Evolutionary conservation across 2,797 vertebrate species (phyloP).

Genomic region (Toxotes lorentzi): DNA sequence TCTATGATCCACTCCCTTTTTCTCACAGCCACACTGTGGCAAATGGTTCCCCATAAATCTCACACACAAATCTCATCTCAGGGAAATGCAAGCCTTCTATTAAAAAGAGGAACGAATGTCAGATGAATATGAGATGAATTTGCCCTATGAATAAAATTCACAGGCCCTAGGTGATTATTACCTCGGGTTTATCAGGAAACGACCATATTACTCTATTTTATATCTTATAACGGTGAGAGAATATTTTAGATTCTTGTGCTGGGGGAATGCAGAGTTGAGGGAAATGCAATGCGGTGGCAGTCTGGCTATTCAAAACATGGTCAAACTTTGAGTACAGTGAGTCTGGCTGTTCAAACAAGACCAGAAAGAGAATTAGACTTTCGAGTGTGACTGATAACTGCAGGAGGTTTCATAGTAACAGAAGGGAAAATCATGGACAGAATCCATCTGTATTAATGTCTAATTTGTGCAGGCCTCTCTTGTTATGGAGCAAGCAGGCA

Average conservation of each 20-base stretch:
- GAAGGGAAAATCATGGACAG: conserved; percentile 23
- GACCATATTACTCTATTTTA: conserved; percentile 67
- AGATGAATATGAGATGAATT: conserved; percentile 74
- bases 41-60: conserved; percentile 70
- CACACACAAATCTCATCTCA: conserved; percentile 65
- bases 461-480: conserved; percentile 51
- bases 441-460: conserved; percentile 53
- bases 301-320: conserved; percentile 21
- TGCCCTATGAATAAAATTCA: conserved; percentile 73
- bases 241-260: conserved; percentile 45
- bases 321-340: conserved; percentile 30
- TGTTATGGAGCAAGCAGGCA: conserved; percentile 27
- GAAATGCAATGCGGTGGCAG: neutral
- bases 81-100: conserved; percentile 70
- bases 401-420: conserved; percentile 41
- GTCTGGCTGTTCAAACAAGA: conserved; percentile 31
- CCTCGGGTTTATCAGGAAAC: conserved; percentile 66
- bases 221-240: conserved; percentile 49
- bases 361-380: conserved; percentile 6
- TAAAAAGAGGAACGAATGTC: conserved; percentile 67
- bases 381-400: conserved; percentile 27
- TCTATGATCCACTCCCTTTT: conserved; percentile 36
- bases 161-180: conserved; percentile 69
- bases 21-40: conserved; percentile 50
- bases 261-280: conserved; percentile 35